A percentile compares a stretch with the other conserved stretches of the same genome.
Conservation (phyloP, 2,797 vertebrate genomes). For the Gambelia wislizenii region DNA sequence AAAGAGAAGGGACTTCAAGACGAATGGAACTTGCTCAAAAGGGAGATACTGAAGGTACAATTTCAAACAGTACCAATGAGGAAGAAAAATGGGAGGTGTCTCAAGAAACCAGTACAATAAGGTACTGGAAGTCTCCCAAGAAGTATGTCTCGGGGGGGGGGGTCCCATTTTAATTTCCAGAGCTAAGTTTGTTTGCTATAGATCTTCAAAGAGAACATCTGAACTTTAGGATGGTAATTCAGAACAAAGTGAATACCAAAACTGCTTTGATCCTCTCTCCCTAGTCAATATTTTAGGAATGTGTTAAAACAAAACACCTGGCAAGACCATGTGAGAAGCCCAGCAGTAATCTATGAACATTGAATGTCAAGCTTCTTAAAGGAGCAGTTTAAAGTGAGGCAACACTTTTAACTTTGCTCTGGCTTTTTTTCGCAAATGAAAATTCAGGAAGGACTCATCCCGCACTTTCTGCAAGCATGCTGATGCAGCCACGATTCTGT, state of each 20-base stretch:
- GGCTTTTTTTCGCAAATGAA: too few species aligned
- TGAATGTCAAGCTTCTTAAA: neutral
- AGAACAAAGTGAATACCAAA: constrained; percentile 9
- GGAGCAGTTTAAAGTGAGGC: constrained; percentile 16
- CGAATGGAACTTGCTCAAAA: too few species aligned
- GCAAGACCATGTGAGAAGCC: constrained; percentile 13
- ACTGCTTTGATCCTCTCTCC: neutral
- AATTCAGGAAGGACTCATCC: too few species aligned
- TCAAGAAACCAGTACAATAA: neutral
- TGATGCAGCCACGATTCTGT: neutral
- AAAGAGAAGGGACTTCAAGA: too few species aligned
- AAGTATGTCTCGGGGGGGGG: neutral
- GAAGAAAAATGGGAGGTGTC: neutral
- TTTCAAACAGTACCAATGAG: too few species aligned
- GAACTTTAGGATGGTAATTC: constrained; percentile 19
- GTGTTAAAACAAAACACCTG: constrained; percentile 44
- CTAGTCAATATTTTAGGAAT: constrained; percentile 30
- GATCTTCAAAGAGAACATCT: neutral
- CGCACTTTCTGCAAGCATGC: too few species aligned
- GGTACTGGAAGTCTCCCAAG: accelerated
- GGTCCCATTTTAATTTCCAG: constrained; percentile 34
- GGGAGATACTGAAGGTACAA: too few species aligned
- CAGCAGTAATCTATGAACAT: neutral
- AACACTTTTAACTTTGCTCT: constrained; percentile 26
- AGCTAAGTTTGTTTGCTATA: neutral